phyloP scores from a whole-genome alignment of 2,888 invertebrate genomes.

The Diachrysia chrysitis region DNA sequence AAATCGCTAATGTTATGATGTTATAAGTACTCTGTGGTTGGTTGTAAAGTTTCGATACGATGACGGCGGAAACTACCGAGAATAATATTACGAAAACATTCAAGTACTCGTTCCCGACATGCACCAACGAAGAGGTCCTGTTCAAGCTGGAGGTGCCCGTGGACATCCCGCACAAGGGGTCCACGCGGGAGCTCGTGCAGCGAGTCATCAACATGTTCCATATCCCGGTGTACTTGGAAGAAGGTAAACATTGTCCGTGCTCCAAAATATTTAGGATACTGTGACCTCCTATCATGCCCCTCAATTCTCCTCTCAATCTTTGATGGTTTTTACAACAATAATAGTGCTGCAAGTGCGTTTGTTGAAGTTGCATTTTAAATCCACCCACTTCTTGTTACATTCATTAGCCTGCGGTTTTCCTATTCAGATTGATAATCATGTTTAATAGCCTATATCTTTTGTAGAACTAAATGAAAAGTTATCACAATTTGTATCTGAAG shows the following conservation, averaged over 20 bases:
- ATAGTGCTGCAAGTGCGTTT: not conserved
- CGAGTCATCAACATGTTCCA: constrained; percentile 91
- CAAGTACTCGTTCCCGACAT: constrained; percentile 89
- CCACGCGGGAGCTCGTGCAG: constrained; percentile 90
- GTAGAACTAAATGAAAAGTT: constrained; percentile 90
- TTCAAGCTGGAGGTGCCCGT: constrained; percentile 90
- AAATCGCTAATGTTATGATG: constrained; percentile 18
- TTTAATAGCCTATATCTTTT: constrained; percentile 22
- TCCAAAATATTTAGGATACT: not conserved
- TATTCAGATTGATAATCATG: no score
- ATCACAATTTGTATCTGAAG: constrained; percentile 90
- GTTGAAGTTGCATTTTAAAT: not conserved
- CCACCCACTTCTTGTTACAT: constrained; percentile 27
- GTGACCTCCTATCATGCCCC: not conserved
- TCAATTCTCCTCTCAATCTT: no score
- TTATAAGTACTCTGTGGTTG: no score
- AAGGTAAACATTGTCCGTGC: constrained; percentile 80
- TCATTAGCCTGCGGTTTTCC: not conserved
- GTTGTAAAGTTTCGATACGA: constrained; percentile 57
- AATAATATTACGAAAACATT: constrained; percentile 76
- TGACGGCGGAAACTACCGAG: constrained; percentile 74
- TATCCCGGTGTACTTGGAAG: constrained; percentile 91
- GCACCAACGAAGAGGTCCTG: constrained; percentile 86
- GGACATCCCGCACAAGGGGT: constrained; percentile 89
- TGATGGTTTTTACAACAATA: no score